phyloP scores from a whole-genome alignment of 2,113 vertebrate species.

The Nycticorax nycticorax region DNA sequence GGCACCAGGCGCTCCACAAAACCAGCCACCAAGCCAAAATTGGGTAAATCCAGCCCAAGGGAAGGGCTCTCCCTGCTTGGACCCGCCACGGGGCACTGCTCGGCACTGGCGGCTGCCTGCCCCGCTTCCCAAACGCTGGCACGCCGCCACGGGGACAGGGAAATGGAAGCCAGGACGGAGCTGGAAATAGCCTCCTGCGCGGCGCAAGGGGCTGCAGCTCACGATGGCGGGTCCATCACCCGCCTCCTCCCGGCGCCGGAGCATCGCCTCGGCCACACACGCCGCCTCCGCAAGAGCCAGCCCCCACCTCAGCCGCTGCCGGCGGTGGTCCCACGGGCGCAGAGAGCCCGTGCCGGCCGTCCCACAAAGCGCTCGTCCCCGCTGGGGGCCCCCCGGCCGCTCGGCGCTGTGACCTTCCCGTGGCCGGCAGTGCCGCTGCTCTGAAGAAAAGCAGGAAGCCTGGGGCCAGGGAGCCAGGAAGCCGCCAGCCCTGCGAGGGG shows the following conservation, averaged over 20 bases:
- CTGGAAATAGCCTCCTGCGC: background rate
- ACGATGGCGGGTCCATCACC: fast-evolving
- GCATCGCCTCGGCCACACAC: background rate
- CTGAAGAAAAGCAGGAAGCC: constrained; percentile 56
- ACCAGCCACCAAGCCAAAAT: background rate
- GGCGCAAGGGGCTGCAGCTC: fast-evolving
- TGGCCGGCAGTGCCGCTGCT: background rate
- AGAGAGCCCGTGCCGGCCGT: background rate
- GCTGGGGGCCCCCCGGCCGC: background rate
- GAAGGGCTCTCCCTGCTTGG: background rate
- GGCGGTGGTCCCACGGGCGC: background rate
- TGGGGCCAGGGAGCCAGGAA: background rate
- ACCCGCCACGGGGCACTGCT: fast-evolving
- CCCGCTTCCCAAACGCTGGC: background rate
- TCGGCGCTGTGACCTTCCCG: background rate
- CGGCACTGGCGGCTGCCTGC: background rate
- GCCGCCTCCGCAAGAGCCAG: fast-evolving
- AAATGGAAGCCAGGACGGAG: background rate
- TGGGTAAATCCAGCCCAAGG: background rate
- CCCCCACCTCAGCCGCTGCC: background rate
- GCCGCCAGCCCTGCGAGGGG: background rate
- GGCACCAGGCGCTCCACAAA: background rate
- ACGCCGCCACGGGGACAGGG: background rate
- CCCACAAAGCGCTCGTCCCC: background rate
- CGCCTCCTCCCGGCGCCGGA: background rate